Evolutionary conservation across 1,140 invertebrate genomes (phyloP).

Genomic region (Diabrotica virgifera): DNA sequence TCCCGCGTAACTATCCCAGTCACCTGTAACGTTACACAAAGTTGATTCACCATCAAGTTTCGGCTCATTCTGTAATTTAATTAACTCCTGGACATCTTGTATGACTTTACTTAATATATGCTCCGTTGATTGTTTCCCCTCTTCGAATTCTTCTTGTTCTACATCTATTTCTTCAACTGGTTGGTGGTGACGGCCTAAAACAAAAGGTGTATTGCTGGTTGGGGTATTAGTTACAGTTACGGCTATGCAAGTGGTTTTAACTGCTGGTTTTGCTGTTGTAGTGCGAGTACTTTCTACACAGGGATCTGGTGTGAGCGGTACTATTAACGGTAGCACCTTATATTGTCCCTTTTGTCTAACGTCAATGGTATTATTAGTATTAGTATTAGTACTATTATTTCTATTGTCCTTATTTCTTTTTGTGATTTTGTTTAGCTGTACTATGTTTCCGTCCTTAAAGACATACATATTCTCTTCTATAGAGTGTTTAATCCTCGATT

Average conservation of each 20-base stretch:
- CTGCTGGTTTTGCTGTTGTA: neutral
- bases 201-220: neutral
- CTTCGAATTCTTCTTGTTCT: constrained; percentile 14
- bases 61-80: constrained; percentile 23
- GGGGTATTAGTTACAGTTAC: neutral
- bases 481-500: constrained; percentile 20
- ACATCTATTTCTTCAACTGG: neutral
- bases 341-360: constrained; percentile 20
- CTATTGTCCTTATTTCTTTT: constrained; percentile 4
- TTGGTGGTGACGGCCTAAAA: no score
- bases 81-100: constrained; percentile 33
- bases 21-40: constrained; percentile 36
- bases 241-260: neutral
- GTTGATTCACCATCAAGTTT: constrained; percentile 18
- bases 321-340: constrained; percentile 32
- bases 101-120: constrained; percentile 30
- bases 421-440: constrained; percentile 26
- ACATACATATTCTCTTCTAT: constrained; percentile 28
- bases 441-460: constrained; percentile 30
- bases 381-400: neutral
- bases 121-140: constrained; percentile 12
- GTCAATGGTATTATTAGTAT: neutral
- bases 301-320: constrained; percentile 19
- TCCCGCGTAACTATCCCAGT: constrained; percentile 40
- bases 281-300: constrained; percentile 4